These are phyloP conservation scores for Oenanthe oenanthe DNA, from an alignment of 2,113 vertebrate species.

Conservation along the genomic window DNA sequence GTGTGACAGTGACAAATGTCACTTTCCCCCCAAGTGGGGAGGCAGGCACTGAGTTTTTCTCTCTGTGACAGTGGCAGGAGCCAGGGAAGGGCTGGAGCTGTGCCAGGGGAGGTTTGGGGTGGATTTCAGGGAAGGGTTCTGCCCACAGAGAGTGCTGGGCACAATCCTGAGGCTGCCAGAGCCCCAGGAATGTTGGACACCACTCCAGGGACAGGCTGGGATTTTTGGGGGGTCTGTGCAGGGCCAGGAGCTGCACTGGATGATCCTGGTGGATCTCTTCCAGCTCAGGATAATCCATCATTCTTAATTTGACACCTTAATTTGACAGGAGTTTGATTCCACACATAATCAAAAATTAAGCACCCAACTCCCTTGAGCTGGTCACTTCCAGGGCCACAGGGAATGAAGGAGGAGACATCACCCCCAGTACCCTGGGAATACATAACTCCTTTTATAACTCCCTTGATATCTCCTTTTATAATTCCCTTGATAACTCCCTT, in stretches of 20 bases:
- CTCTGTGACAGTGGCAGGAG: not conserved
- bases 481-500: too few species aligned
- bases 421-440: rapidly evolving
- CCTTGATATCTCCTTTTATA: not conserved
- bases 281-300: not conserved
- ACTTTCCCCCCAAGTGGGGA: not conserved
- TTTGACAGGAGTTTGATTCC: not conserved
- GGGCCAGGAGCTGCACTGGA: not conserved
- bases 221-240: not conserved
- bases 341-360: not conserved
- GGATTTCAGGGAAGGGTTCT: rapidly evolving
- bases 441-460: not conserved
- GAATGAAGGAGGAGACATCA: not conserved
- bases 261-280: not conserved
- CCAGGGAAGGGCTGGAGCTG: not conserved
- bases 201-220: rapidly evolving
- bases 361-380: not conserved
- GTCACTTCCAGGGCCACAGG: not conserved
- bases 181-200: rapidly evolving
- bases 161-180: rapidly evolving
- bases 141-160: not conserved
- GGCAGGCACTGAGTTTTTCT: not conserved
- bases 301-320: not conserved
- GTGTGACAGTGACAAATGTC: not conserved
- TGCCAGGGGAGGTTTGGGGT: rapidly evolving